Evolutionary conservation across 2,888 invertebrate genomes (phyloP).

Genomic region (Sipha maydis): DNA sequence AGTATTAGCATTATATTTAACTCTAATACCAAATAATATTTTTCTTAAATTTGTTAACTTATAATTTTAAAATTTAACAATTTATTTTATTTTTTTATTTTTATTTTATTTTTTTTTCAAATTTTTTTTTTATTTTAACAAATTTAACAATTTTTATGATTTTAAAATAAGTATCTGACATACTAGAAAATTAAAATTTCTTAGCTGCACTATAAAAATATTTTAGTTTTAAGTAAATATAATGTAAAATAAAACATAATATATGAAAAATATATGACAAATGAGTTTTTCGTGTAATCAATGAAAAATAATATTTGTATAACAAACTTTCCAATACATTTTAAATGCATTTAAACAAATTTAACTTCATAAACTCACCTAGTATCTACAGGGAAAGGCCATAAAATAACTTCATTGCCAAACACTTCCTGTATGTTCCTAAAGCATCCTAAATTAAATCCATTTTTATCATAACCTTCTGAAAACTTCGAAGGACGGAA

Average conservation of each 20-base stretch:
- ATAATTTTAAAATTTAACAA: background rate
- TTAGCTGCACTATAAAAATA: too few relatives aligned
- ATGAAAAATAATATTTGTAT: slow-evolving; percentile 15
- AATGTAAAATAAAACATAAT: slow-evolving; percentile 68
- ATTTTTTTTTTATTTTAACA: slow-evolving; percentile 29
- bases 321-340: slow-evolving; percentile 11
- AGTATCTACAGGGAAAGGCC: slow-evolving; percentile 91
- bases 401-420: slow-evolving; percentile 84
- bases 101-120: background rate
- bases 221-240: too few relatives aligned
- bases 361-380: slow-evolving; percentile 74
- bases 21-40: too few relatives aligned
- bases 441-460: slow-evolving; percentile 90
- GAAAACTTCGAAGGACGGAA: slow-evolving; percentile 96
- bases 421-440: slow-evolving; percentile 97
- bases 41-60: too few relatives aligned
- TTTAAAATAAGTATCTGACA: slow-evolving; percentile 66
- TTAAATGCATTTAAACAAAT: slow-evolving; percentile 34
- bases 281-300: background rate
- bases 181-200: too few relatives aligned
- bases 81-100: slow-evolving; percentile 30
- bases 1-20: too few relatives aligned
- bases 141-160: slow-evolving; percentile 63
- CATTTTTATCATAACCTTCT: slow-evolving; percentile 93
- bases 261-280: background rate